Conservation (phyloP, 2,888 invertebrate species). For the Theodoxus fluviatilis region DNA sequence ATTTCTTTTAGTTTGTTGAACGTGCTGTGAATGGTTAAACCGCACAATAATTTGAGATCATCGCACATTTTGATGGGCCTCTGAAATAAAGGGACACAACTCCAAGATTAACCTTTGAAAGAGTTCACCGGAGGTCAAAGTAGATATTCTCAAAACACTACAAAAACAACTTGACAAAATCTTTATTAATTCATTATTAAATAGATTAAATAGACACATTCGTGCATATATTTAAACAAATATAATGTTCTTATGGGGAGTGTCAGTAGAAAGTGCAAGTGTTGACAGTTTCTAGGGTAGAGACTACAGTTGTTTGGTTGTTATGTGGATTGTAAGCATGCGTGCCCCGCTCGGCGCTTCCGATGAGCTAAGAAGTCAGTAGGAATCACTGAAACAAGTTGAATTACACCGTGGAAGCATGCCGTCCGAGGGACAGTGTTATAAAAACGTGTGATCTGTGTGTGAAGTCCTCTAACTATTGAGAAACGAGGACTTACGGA, state of each 20-base stretch:
- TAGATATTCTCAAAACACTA: background rate
- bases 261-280: background rate
- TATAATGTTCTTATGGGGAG: background rate
- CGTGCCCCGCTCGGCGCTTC: conserved; percentile 34
- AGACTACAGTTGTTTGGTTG: conserved; percentile 56
- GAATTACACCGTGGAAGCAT: conserved; percentile 5
- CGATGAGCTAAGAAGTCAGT: conserved; percentile 20
- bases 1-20: too few relatives aligned
- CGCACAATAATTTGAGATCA: too few relatives aligned
- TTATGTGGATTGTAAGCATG: conserved; percentile 40
- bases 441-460: background rate
- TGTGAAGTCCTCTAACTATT: too few relatives aligned
- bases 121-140: background rate
- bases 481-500: too few relatives aligned
- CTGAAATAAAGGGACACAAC: too few relatives aligned
- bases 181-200: background rate
- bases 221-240: background rate
- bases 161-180: background rate
- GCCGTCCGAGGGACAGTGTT: background rate
- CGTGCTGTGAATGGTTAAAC: too few relatives aligned
- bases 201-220: background rate
- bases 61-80: too few relatives aligned
- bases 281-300: conserved; percentile 46
- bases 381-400: conserved; percentile 8
- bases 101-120: too few relatives aligned